Percentiles rank a stretch among this genome's conserved stretches.
Conservation (phyloP, 1,140 invertebrate species). For the Scaptodrosophila lebanonensis region DNA sequence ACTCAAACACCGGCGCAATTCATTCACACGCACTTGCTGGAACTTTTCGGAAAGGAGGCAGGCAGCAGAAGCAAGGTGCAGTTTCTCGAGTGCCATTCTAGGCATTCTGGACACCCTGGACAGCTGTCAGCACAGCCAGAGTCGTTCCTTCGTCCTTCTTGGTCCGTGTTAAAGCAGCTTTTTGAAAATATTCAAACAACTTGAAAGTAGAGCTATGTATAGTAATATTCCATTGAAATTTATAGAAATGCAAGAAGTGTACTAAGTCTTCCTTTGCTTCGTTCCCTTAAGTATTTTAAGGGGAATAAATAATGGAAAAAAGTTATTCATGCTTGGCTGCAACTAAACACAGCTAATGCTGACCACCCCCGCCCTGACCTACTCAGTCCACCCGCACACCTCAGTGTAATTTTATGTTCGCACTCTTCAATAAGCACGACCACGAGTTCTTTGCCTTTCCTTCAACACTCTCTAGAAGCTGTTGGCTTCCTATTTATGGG, state of each 20-base stretch:
- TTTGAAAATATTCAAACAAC: too few relatives aligned
- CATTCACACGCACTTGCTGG: too few relatives aligned
- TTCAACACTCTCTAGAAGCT: neutral
- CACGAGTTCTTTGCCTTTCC: neutral
- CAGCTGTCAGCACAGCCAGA: too few relatives aligned
- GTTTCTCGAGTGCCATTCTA: too few relatives aligned
- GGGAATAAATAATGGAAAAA: conserved; percentile 2
- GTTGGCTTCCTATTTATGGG: conserved; percentile 55
- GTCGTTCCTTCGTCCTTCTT: too few relatives aligned
- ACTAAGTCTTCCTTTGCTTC: conserved; percentile 1
- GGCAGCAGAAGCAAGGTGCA: too few relatives aligned
- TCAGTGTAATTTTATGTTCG: neutral
- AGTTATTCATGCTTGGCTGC: conserved; percentile 45
- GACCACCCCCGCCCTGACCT: conserved; percentile 9
- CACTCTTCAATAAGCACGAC: neutral
- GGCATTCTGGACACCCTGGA: too few relatives aligned
- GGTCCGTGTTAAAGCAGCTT: conserved; percentile 2
- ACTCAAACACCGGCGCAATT: too few relatives aligned
- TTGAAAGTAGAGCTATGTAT: too few relatives aligned
- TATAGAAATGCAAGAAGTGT: conserved; percentile 10
- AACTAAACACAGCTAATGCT: conserved; percentile 47
- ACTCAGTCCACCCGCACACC: conserved; percentile 6
- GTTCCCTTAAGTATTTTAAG: conserved; percentile 10
- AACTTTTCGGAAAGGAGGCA: too few relatives aligned
- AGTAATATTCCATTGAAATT: too few relatives aligned